A percentile compares a stretch with the other conserved stretches of the same genome.
phyloP scores from a whole-genome alignment of 2,888 invertebrate genomes.

The Autographa pulchrina region DNA sequence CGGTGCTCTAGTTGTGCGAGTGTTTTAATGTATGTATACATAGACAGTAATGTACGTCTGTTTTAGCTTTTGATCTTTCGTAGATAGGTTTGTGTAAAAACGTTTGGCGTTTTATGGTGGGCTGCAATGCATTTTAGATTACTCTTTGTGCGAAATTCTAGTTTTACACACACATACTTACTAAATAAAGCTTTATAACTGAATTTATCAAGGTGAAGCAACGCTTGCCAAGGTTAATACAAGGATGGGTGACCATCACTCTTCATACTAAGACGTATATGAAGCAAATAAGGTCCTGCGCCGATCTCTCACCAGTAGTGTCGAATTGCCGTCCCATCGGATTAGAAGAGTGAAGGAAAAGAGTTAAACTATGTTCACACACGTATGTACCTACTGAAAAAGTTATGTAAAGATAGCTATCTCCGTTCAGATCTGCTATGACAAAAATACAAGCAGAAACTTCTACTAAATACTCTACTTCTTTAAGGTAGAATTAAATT shows the following conservation, averaged over 20 bases:
- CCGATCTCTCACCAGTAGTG: no score
- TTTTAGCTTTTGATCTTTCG: slow-evolving; percentile 56
- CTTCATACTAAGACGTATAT: no score
- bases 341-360: no score
- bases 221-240: background rate
- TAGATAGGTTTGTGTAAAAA: slow-evolving; percentile 51
- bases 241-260: background rate
- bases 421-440: no score
- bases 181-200: background rate
- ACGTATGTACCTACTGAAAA: no score
- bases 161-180: background rate
- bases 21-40: slow-evolving; percentile 56
- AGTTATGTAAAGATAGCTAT: no score
- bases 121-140: slow-evolving; percentile 54
- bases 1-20: slow-evolving; percentile 47
- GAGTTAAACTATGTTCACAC: no score
- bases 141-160: slow-evolving; percentile 9
- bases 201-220: background rate
- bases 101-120: slow-evolving; percentile 43
- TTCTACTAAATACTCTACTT: no score
- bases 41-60: slow-evolving; percentile 56
- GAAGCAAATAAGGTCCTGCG: no score
- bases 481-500: no score
- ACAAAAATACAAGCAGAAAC: no score
- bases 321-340: no score